Percentiles rank a stretch among this genome's conserved stretches.
These are phyloP conservation scores for Euclidia mi DNA, from an alignment of 2,888 invertebrate species.

Conservation along the genomic window DNA sequence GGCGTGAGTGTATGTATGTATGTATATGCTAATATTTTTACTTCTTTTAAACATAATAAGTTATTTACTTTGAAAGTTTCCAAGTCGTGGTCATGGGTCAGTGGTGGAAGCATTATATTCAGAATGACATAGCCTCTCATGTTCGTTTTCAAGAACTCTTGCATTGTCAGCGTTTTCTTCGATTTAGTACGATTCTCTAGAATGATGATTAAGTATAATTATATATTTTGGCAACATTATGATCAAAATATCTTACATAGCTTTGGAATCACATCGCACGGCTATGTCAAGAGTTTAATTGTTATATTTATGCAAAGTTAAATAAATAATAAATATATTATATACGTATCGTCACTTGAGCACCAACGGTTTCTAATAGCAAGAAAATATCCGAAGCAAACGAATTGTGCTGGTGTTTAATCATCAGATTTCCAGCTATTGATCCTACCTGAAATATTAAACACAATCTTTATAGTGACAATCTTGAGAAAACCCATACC, in stretches of 20 bases:
- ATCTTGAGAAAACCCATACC: too few species aligned
- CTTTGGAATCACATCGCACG: too few species aligned
- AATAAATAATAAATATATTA: too few species aligned
- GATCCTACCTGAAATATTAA: constrained; percentile 89
- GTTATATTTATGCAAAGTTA: too few species aligned
- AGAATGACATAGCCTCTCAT: constrained; percentile 86
- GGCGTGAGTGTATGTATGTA: too few species aligned
- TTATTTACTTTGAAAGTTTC: constrained; percentile 91
- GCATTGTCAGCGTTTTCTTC: constrained; percentile 66
- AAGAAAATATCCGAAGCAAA: constrained; percentile 93
- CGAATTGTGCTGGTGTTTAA: constrained; percentile 91
- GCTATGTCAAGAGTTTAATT: too few species aligned
- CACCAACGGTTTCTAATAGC: constrained; percentile 77
- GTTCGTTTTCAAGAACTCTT: constrained; percentile 78
- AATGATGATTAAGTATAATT: constrained; percentile 13
- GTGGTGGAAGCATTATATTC: constrained; percentile 88
- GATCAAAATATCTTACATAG: too few species aligned
- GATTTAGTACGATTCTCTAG: constrained; percentile 22
- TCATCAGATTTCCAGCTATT: constrained; percentile 92
- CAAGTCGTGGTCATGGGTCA: constrained; percentile 82
- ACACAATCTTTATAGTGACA: too few species aligned
- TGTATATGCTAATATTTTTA: too few species aligned
- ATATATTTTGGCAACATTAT: too few species aligned
- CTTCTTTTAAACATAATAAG: too few species aligned
- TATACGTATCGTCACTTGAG: constrained; percentile 72